phyloP scores from a whole-genome alignment of 2,888 invertebrate species.

The Latheticus oryzae region DNA sequence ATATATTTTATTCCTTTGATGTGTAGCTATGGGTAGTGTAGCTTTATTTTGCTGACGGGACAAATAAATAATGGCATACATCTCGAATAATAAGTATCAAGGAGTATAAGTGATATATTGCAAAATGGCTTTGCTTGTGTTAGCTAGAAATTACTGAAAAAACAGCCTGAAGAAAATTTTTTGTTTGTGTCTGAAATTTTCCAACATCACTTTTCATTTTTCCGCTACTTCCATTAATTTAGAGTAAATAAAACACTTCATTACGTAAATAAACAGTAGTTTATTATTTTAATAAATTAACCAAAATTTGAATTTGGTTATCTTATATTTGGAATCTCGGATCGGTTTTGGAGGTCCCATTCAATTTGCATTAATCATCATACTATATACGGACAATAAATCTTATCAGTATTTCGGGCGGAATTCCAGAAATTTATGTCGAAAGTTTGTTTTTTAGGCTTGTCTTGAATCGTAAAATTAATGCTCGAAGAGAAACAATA shows the following conservation, averaged over 20 bases:
- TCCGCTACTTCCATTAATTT: no score
- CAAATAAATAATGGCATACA: conserved; percentile 17
- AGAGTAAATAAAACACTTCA: no score
- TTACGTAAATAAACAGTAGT: conserved; percentile 1
- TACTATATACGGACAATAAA: conserved; percentile 1
- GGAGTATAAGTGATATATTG: conserved; percentile 32
- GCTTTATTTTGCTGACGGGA: conserved; percentile 8
- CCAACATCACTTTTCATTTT: no score
- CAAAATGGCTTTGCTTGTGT: conserved; percentile 32
- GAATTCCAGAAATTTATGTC: conserved; percentile 6
- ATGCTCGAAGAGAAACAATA: no score
- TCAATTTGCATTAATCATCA: conserved; percentile 27
- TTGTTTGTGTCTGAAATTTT: no score
- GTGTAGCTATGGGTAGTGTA: neutral
- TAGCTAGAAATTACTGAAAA: conserved; percentile 4
- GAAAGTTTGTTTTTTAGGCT: no score
- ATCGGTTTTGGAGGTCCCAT: conserved; percentile 10
- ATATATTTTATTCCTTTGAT: conserved; percentile 21
- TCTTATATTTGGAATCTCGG: conserved; percentile 3
- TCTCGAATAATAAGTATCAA: conserved; percentile 13
- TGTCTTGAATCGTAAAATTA: neutral
- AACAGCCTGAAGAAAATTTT: no score
- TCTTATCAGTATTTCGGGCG: conserved; percentile 2
- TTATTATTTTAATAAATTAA: conserved; percentile 19
- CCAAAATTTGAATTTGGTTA: conserved; percentile 2